Evolutionary conservation across 2,113 vertebrate species (phyloP).

Genomic region (human (Homo sapiens)): DNA sequence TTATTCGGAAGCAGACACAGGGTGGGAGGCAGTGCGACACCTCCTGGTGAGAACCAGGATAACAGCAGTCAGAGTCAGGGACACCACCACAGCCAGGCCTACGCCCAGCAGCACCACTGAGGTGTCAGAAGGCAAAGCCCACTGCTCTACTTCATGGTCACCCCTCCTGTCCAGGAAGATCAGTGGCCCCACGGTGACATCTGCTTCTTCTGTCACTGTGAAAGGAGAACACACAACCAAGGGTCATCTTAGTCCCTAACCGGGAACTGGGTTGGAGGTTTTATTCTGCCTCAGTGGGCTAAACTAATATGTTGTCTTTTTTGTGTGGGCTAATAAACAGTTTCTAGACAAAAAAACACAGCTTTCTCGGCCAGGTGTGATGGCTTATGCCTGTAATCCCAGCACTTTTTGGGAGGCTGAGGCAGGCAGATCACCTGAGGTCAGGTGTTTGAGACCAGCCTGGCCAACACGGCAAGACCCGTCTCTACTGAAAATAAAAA

Average conservation of each 20-base stretch:
- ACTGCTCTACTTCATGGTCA: background rate
- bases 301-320: background rate
- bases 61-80: slow-evolving; percentile 15
- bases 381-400: no score
- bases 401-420: no score
- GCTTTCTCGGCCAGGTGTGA: no score
- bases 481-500: no score
- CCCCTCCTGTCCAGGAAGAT: slow-evolving; percentile 65
- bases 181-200: slow-evolving; percentile 78
- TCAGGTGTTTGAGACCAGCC: no score
- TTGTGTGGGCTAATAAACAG: no score
- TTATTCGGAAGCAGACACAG: slow-evolving; percentile 55
- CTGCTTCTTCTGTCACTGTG: slow-evolving; percentile 65
- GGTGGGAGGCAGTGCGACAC: background rate
- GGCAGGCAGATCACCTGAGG: no score
- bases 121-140: background rate
- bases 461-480: no score
- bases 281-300: background rate
- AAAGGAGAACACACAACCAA: background rate
- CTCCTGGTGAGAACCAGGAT: slow-evolving; percentile 14
- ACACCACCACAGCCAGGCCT: slow-evolving; percentile 9
- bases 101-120: slow-evolving; percentile 22
- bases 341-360: no score
- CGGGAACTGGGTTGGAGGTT: background rate
- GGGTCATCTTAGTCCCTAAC: background rate